Evolutionary conservation across 2,797 vertebrate species (phyloP).

Genomic region (Oreochromis mossambicus): DNA sequence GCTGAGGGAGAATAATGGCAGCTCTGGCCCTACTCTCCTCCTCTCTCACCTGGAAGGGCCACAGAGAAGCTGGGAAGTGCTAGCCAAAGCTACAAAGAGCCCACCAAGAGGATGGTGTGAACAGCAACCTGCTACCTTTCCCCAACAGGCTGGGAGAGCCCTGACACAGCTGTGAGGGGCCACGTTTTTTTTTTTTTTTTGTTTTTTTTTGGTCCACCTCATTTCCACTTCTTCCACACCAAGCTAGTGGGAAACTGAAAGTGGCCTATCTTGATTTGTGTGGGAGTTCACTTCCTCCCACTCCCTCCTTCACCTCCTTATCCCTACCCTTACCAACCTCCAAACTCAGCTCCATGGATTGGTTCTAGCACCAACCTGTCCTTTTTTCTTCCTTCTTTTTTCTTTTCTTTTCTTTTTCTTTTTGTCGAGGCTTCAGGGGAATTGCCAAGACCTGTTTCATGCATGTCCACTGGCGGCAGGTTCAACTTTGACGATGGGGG

Average conservation of each 20-base stretch:
- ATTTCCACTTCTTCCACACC: conserved; percentile 16
- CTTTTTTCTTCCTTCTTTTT: conserved; percentile 41
- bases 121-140: conserved; percentile 30
- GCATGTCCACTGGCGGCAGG: conserved; percentile 99
- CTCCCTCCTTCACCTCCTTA: conserved; percentile 26
- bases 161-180: conserved; percentile 41
- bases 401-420: conserved; percentile 74
- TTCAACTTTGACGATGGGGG: conserved; percentile 99
- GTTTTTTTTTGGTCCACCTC: conserved; percentile 25
- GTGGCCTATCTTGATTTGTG: conserved; percentile 11
- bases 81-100: conserved; percentile 39
- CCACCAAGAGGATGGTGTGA: conserved; percentile 75
- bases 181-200: not conserved
- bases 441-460: conserved; percentile 97
- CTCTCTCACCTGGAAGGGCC: conserved; percentile 44
- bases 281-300: conserved; percentile 33
- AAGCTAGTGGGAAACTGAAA: not conserved
- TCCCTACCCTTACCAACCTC: conserved; percentile 22
- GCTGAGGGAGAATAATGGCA: conserved; percentile 81
- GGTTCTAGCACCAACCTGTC: conserved; percentile 54
- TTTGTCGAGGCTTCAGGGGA: conserved; percentile 81
- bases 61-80: conserved; percentile 59
- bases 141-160: conserved; percentile 59
- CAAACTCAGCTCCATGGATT: conserved; percentile 19
- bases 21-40: conserved; percentile 56